Evolutionary conservation across 1,140 invertebrate genomes (phyloP).

Genomic region (Hetaerina americana): DNA sequence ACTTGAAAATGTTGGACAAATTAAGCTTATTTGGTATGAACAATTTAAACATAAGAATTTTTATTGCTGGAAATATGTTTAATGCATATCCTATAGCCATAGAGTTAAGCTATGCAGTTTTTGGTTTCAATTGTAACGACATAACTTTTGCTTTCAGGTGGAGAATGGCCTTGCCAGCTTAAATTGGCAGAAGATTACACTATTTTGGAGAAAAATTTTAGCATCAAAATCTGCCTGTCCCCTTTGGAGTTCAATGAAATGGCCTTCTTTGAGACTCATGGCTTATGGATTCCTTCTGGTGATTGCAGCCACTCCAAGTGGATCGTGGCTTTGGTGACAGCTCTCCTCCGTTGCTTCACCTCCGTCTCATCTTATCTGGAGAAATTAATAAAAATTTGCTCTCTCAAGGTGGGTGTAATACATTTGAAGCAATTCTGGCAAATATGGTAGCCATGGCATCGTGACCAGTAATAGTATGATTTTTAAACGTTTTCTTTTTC

Average conservation of each 20-base stretch:
- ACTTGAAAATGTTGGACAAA: too few species aligned
- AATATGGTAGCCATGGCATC: too few species aligned
- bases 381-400: neutral
- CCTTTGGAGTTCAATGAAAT: neutral
- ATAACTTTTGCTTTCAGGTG: too few species aligned
- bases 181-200: neutral
- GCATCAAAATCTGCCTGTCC: neutral
- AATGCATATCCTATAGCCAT: too few species aligned
- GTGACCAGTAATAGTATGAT: too few species aligned
- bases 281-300: neutral
- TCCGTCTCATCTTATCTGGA: neutral
- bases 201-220: neutral
- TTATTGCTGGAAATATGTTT: too few species aligned
- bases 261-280: neutral
- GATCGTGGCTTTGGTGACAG: neutral
- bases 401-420: neutral
- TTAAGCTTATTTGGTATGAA: too few species aligned
- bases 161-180: neutral
- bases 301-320: neutral
- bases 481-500: neutral
- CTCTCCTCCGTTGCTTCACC: neutral
- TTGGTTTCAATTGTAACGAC: too few species aligned
- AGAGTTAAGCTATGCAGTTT: too few species aligned
- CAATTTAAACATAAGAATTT: too few species aligned
- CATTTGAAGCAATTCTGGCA: too few species aligned